phyloP scores from a whole-genome alignment of 2,797 vertebrate genomes.

The Characodon lateralis region DNA sequence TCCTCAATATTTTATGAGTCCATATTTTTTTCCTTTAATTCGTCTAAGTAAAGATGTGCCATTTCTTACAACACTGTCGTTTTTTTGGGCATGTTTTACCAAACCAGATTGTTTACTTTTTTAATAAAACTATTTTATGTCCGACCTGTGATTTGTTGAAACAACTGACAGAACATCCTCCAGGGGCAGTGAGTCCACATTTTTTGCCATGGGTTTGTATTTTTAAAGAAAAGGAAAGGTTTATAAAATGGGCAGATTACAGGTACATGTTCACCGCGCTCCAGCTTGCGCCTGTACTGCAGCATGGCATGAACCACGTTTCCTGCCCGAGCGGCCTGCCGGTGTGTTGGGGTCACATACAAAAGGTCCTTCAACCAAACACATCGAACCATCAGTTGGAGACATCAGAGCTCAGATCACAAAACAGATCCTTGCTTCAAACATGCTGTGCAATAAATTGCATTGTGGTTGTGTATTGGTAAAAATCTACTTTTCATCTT shows the following conservation, averaged over 20 bases:
- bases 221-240: neutral
- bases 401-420: neutral
- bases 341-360: slow-evolving; percentile 82
- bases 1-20: neutral
- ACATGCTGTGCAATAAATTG: neutral
- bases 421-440: neutral
- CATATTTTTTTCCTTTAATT: no score
- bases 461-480: neutral
- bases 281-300: slow-evolving; percentile 90
- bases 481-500: slow-evolving; percentile 33
- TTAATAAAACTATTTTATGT: no score
- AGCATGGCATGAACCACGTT: slow-evolving; percentile 90
- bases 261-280: slow-evolving; percentile 90
- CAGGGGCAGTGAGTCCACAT: neutral
- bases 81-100: neutral
- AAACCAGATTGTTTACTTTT: no score
- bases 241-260: slow-evolving; percentile 62
- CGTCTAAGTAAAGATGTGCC: no score
- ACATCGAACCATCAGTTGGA: neutral
- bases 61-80: neutral
- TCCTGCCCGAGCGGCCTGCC: slow-evolving; percentile 89
- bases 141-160: neutral
- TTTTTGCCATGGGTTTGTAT: neutral
- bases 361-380: slow-evolving; percentile 85
- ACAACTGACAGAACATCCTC: neutral